Evolutionary conservation across 2,113 vertebrate genomes (phyloP), one percentile per base, ranked within the genome.

Genomic region (Tachysurus vachellii): DNA sequence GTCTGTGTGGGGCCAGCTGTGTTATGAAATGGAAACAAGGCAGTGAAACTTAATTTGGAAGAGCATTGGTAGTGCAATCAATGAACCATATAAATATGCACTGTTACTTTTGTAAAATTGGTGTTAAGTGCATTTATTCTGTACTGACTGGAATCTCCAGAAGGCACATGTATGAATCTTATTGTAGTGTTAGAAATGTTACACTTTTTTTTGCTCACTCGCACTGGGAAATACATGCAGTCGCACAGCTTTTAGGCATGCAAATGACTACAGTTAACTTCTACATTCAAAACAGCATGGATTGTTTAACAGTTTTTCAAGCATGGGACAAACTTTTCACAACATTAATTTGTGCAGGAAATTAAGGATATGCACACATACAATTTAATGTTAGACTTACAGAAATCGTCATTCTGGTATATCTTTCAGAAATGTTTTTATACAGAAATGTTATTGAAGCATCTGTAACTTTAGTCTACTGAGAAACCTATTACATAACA

Each of bases 401-500:
- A 28, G 8, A 75, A 42, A 42, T 9, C 44, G n/a, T 11, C n/a
- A 28, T 57, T 71, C 62, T 86, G 84, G 19, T 59, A 54, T 56
- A 79, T 36, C 53, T 56, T 36, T 36, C 36, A 36, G 36, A 36
- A 36, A 36, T 36, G 53, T 59, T 28, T 44, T 86, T 64, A 84
- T 75, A 81, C 62, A 75, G 10, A 88, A 86, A 61, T 42, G 42
- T 61, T 88, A 26, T 26, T 80, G n/a, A 50, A 42, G 23, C 36
- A 77, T 82, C 86, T 64, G 57, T 23, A 64, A 44, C 42, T 88
- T 77, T 82, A 57, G 50, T 88, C 42, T 85, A 76, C 73, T 73
- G 31, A 81, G 59, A 85, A 85, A 77, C 28, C 11, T 70, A 47
- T 89, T 89, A 83, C 68, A 64, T 62, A 89, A 87, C 73, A n/a